Conservation (phyloP, 2,888 invertebrate species). For the Leptarthrus brevirostris region DNA sequence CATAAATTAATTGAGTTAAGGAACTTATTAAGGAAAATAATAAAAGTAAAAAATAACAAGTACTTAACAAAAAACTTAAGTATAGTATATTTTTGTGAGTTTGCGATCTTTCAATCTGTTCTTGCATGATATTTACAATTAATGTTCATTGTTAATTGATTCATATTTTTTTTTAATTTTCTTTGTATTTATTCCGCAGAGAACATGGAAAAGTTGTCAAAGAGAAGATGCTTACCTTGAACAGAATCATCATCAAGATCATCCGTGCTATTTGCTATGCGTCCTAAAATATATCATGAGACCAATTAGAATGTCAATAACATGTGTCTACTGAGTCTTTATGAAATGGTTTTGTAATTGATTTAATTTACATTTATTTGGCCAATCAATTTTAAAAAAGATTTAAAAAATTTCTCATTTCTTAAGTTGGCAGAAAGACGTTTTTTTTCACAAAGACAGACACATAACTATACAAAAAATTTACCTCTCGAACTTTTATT, state of each 20-base stretch:
- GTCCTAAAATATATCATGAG: constrained; percentile 69
- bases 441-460: too few species aligned
- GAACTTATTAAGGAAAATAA: neutral
- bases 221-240: constrained; percentile 66
- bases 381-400: too few species aligned
- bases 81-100: neutral
- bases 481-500: constrained; percentile 66
- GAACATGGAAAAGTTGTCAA: constrained; percentile 67
- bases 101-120: neutral
- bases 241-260: constrained; percentile 74
- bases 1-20: constrained; percentile 7
- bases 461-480: neutral
- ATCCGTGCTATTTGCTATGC: constrained; percentile 86
- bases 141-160: neutral
- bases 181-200: constrained; percentile 64
- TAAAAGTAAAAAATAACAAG: constrained; percentile 5
- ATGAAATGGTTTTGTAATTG: too few species aligned
- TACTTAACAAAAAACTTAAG: constrained; percentile 1
- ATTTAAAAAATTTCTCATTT: neutral
- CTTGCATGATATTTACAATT: neutral
- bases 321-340: neutral
- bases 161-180: constrained; percentile 14
- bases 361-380: too few species aligned
- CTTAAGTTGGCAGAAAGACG: too few species aligned
- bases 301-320: neutral